Conservation (phyloP, 2,113 vertebrate species). For the Cochlearius cochlearius region DNA sequence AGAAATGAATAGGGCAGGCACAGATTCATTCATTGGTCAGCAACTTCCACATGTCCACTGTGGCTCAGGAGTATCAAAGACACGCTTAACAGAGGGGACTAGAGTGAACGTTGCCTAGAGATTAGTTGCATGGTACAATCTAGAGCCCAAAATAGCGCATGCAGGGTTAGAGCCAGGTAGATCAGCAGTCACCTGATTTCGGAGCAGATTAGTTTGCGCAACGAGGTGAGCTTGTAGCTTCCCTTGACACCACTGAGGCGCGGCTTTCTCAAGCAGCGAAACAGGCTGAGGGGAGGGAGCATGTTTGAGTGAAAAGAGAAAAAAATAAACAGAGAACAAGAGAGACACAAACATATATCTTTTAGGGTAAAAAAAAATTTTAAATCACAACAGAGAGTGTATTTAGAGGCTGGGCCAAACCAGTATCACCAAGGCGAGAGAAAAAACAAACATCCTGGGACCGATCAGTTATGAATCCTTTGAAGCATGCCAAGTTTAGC, state of each 20-base stretch:
- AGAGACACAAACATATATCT: conserved; percentile 52
- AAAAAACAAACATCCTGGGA: conserved; percentile 19
- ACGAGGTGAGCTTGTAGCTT: conserved; percentile 98
- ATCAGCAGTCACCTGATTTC: conserved; percentile 92
- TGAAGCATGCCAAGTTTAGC: conserved; percentile 64
- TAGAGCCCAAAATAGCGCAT: conserved; percentile 67
- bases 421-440: conserved; percentile 15
- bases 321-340: conserved; percentile 59
- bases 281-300: conserved; percentile 82
- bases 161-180: conserved; percentile 74
- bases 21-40: background rate
- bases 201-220: conserved; percentile 98
- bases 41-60: background rate
- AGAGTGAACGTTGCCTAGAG: conserved; percentile 51
- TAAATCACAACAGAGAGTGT: conserved; percentile 39
- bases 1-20: background rate
- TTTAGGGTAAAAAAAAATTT: conserved; percentile 21
- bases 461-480: conserved; percentile 48
- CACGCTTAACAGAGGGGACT: background rate
- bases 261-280: conserved; percentile 95
- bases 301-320: conserved; percentile 47
- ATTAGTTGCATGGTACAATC: conserved; percentile 3
- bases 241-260: conserved; percentile 98
- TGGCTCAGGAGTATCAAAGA: background rate
- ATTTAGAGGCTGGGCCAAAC: conserved; percentile 37